Evolutionary conservation across 2,888 invertebrate genomes (phyloP).

Genomic region (Eupithecia tripunctaria): DNA sequence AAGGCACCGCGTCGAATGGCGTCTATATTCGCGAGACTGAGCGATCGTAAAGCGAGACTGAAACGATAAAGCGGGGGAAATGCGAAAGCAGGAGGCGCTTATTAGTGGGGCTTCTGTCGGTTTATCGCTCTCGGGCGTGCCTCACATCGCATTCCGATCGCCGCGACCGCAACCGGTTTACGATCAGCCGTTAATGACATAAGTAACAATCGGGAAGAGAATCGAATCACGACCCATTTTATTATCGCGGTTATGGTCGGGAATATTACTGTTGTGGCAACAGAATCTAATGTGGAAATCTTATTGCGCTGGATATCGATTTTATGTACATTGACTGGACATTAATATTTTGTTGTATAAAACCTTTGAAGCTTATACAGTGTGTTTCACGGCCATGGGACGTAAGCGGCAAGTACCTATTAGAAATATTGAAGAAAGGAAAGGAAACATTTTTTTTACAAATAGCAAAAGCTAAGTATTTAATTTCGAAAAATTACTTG

Average conservation of each 20-base stretch:
- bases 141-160: conserved; percentile 71
- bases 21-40: conserved; percentile 48
- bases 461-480: too few species aligned
- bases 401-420: background rate
- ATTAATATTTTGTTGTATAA: background rate
- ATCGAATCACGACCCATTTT: conserved; percentile 75
- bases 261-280: conserved; percentile 45
- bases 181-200: conserved; percentile 74
- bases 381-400: background rate
- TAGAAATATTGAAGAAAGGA: background rate
- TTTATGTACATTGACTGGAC: conserved; percentile 20
- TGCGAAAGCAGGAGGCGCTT: conserved; percentile 60
- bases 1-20: conserved; percentile 65
- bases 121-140: conserved; percentile 70
- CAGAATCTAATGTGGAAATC: conserved; percentile 38
- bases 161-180: conserved; percentile 71
- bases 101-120: conserved; percentile 63
- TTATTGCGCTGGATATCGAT: conserved; percentile 21
- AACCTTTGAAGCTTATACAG: background rate
- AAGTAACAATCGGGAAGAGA: conserved; percentile 77
- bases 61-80: conserved; percentile 53
- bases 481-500: too few species aligned
- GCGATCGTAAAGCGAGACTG: conserved; percentile 54
- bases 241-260: conserved; percentile 57
- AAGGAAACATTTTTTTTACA: too few species aligned